Percentiles rank a stretch among this genome's conserved stretches.
phyloP scores from a whole-genome alignment of 2,888 invertebrate genomes.

The Xestia ashworthii region DNA sequence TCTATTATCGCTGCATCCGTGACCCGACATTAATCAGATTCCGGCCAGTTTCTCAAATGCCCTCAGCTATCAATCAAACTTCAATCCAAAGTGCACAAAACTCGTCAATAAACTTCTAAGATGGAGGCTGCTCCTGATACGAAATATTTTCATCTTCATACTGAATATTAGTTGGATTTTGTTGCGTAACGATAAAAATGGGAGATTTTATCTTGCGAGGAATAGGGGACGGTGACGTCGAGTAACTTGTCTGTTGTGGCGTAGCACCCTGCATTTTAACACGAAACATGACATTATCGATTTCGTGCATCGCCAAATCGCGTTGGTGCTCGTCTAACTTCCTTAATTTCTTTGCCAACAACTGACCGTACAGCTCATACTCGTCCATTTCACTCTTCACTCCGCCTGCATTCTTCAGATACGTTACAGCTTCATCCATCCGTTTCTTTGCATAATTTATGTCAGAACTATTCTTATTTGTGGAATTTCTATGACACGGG shows the following conservation, averaged over 20 bases:
- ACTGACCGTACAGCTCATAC: conserved; percentile 83
- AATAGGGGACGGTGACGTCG: conserved; percentile 75
- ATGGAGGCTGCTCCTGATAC: conserved; percentile 73
- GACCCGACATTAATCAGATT: conserved; percentile 23
- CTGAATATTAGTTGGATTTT: conserved; percentile 68
- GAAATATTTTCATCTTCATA: conserved; percentile 81
- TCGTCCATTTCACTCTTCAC: conserved; percentile 80
- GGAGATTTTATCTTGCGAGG: conserved; percentile 79
- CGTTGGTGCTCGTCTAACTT: conserved; percentile 85
- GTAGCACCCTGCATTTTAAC: conserved; percentile 79
- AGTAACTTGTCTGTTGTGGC: conserved; percentile 71
- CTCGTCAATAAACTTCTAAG: conserved; percentile 38
- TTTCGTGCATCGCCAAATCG: conserved; percentile 86
- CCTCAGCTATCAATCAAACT: conserved; percentile 21
- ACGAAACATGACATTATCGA: conserved; percentile 86
- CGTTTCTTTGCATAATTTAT: conserved; percentile 69
- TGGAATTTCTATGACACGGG: conserved; percentile 49
- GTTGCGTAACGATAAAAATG: conserved; percentile 79
- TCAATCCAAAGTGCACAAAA: conserved; percentile 24
- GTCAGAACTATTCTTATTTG: conserved; percentile 52
- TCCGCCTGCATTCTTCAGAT: conserved; percentile 62
- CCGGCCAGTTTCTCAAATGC: conserved; percentile 8
- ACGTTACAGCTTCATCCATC: conserved; percentile 68
- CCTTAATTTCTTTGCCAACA: conserved; percentile 84
- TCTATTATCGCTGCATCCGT: neutral